Evolutionary conservation across 1,140 invertebrate species (phyloP), one percentile per base, ranked within the genome.

Genomic region (Drosophila repletoides): DNA sequence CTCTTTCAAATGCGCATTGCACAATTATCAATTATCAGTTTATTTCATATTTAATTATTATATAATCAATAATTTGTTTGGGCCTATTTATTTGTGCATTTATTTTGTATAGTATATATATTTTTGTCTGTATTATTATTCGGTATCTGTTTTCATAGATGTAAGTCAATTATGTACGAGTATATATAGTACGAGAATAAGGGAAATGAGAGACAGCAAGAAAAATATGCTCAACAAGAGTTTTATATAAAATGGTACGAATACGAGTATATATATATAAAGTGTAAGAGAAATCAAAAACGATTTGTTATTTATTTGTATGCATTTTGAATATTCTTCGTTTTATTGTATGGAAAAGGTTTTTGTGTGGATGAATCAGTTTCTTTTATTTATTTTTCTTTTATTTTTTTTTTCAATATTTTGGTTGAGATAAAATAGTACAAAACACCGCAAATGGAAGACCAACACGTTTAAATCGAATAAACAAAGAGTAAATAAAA

Each of bases 11-110:
- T 66, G 77, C 69, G 59, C 53, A 21, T 59, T 40, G 51, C 52
- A 52, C 26, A 29, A 12, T 26, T 51, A 19, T 41, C 4, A 7
- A 1, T 41, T 26, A 22, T 33, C n/a, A n/a, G 43, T 49, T 58
- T 52, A 58, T 38, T 15, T 43, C 40, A 41, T 41, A 45, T 79
- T 45, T 22, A 64, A 10, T n/a, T 12, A 10, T 26, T 31, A 34
- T 24, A 45, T 29, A 43, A 22, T 45, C 17, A 5, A 33, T 12
- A 45, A 38, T 45, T 33, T 33, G 15, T 41, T 33, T 31, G 10
- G 22, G 7, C 34, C 41, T 67, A 51, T n/a, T n/a, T n/a, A 72
- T 71, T 65, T 84, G 80, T 84, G 80, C 80, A 80, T 76, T 84
- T 84, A 84, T 86, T 72, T 80, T n/a, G n/a, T n/a, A n/a, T n/a